Percentiles rank a stretch among this genome's conserved stretches.
Evolutionary conservation across 2,797 vertebrate species (phyloP).

Genomic region (Catharus ustulatus): DNA sequence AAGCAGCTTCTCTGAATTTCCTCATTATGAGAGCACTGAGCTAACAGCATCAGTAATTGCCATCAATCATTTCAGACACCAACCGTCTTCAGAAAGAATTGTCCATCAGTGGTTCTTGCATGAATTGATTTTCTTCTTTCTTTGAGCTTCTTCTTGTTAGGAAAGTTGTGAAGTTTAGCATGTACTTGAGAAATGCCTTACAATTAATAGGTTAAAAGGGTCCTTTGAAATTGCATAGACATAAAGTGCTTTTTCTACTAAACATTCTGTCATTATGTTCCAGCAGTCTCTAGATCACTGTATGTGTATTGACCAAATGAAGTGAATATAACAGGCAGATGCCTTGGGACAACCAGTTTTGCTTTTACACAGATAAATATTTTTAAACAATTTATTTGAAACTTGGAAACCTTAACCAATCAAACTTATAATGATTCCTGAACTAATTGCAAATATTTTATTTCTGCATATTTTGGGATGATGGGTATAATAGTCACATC

Average conservation of each 20-base stretch:
- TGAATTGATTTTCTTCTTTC: constrained; percentile 21
- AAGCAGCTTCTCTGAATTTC: constrained; percentile 20
- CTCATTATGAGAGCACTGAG: constrained; percentile 10
- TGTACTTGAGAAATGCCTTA: background rate
- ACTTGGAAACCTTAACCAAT: constrained; percentile 42
- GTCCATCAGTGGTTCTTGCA: background rate
- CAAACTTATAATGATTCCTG: constrained; percentile 56
- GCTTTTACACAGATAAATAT: constrained; percentile 27
- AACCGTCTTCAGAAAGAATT: background rate
- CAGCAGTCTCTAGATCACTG: background rate
- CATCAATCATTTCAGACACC: constrained; percentile 20
- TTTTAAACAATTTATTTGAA: constrained; percentile 63
- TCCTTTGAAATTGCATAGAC: background rate
- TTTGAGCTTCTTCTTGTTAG: constrained; percentile 13
- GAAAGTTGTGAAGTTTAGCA: background rate
- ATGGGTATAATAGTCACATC: constrained; percentile 64
- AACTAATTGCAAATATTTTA: constrained; percentile 71
- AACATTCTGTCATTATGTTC: background rate
- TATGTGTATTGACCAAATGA: background rate
- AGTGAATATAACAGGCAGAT: background rate
- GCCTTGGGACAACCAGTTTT: background rate
- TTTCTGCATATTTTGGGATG: constrained; percentile 58
- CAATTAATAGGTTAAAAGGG: background rate
- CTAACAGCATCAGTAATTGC: background rate
- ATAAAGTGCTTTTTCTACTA: background rate